These are phyloP conservation scores for Poeciliopsis paucimaculata DNA, from an alignment of 2,797 vertebrate genomes.

Conservation along the genomic window DNA sequence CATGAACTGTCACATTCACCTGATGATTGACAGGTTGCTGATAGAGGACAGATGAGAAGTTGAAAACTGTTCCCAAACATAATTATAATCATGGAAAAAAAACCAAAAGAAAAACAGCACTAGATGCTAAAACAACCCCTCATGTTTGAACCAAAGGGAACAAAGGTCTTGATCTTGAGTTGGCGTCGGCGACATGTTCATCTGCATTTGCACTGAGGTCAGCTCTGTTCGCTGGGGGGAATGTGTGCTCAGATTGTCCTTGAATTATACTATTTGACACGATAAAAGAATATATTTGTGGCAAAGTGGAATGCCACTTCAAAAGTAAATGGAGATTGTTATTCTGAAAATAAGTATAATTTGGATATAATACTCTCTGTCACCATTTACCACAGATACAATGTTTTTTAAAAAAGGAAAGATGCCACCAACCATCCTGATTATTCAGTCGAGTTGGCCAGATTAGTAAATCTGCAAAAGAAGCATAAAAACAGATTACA, in stretches of 20 bases:
- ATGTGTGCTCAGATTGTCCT: slow-evolving; percentile 61
- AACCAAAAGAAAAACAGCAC: slow-evolving; percentile 39
- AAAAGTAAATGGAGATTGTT: slow-evolving; percentile 27
- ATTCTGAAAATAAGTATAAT: slow-evolving; percentile 53
- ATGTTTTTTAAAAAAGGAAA: background rate
- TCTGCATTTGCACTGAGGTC: slow-evolving; percentile 77
- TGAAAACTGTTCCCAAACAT: slow-evolving; percentile 39
- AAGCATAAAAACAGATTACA: background rate
- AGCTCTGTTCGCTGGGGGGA: slow-evolving; percentile 43
- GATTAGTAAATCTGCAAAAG: background rate
- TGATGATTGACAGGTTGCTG: slow-evolving; percentile 59
- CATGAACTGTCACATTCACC: slow-evolving; percentile 54
- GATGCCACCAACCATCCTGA: background rate
- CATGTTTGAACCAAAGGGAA: slow-evolving; percentile 63
- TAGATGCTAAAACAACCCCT: slow-evolving; percentile 54
- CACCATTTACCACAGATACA: slow-evolving; percentile 16
- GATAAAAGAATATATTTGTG: slow-evolving; percentile 11
- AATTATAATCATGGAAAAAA: slow-evolving; percentile 34
- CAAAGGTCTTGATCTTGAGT: slow-evolving; percentile 65
- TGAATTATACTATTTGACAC: slow-evolving; percentile 53
- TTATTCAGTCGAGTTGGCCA: background rate
- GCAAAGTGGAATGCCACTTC: slow-evolving; percentile 33
- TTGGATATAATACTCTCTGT: slow-evolving; percentile 41
- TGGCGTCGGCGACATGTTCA: slow-evolving; percentile 66
- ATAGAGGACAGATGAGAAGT: slow-evolving; percentile 58